Percentiles rank a stretch among this genome's conserved stretches.
Evolutionary conservation across 1,140 invertebrate species (phyloP).

Genomic region (Dendrolimus kikuchii): DNA sequence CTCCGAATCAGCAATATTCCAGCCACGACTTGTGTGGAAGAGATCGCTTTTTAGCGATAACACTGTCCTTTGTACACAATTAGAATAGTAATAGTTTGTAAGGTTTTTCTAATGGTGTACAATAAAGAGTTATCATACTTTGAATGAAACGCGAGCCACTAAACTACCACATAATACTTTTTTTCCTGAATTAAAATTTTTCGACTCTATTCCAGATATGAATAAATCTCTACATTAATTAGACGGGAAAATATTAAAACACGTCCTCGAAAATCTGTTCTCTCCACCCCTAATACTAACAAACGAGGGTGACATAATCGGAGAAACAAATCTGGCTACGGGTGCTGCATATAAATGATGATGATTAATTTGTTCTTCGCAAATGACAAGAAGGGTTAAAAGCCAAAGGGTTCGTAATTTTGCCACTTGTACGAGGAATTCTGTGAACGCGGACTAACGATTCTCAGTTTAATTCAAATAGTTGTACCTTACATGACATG

Average conservation of each 20-base stretch:
- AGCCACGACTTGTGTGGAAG: too few relatives aligned
- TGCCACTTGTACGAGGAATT: conserved; percentile 50
- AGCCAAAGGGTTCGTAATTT: conserved; percentile 46
- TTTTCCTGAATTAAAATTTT: too few relatives aligned
- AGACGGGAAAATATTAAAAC: conserved; percentile 52
- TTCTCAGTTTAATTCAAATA: too few relatives aligned
- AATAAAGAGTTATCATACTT: too few relatives aligned
- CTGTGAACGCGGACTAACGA: conserved; percentile 26
- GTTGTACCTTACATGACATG: too few relatives aligned
- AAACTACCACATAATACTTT: too few relatives aligned
- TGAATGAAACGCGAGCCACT: too few relatives aligned
- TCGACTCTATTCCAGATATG: background rate
- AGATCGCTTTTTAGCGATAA: too few relatives aligned
- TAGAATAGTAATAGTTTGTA: too few relatives aligned
- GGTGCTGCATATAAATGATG: conserved; percentile 68
- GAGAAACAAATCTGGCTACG: conserved; percentile 67
- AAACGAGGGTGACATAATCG: conserved; percentile 65
- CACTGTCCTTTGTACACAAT: too few relatives aligned
- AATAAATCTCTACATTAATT: conserved; percentile 25
- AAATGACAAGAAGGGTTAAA: conserved; percentile 70
- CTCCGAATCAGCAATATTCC: too few relatives aligned
- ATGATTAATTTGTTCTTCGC: conserved; percentile 69
- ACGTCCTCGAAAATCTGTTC: conserved; percentile 51
- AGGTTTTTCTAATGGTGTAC: too few relatives aligned
- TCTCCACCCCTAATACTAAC: conserved; percentile 38